Conservation (phyloP, 2,888 invertebrate species). For the Baronia brevicornis region DNA sequence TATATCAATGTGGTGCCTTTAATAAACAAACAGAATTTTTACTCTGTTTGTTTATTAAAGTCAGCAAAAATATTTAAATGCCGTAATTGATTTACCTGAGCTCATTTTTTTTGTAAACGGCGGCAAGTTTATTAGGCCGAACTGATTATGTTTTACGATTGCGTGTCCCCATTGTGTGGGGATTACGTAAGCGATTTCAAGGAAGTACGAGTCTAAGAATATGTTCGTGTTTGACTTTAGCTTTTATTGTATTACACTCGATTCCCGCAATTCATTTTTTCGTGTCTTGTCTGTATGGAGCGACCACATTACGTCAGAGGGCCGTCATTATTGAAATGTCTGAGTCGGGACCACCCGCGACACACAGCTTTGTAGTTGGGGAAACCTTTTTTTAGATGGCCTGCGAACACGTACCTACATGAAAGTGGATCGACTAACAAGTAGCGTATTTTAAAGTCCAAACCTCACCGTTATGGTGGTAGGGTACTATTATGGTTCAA, state of each 20-base stretch:
- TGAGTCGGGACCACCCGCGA: slow-evolving; percentile 59
- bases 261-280: slow-evolving; percentile 53
- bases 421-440: slow-evolving; percentile 15
- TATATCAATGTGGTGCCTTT: no score
- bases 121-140: slow-evolving; percentile 34
- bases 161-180: slow-evolving; percentile 29
- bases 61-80: no score
- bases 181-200: slow-evolving; percentile 45
- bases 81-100: no score
- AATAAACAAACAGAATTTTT: no score
- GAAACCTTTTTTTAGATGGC: slow-evolving; percentile 29
- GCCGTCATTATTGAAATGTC: slow-evolving; percentile 60
- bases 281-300: slow-evolving; percentile 37
- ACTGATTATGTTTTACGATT: slow-evolving; percentile 42
- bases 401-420: slow-evolving; percentile 20
- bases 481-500: slow-evolving; percentile 9
- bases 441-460: slow-evolving; percentile 7
- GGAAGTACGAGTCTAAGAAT: slow-evolving; percentile 32
- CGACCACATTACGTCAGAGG: slow-evolving; percentile 50
- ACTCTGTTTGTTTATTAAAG: no score
- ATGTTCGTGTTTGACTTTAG: slow-evolving; percentile 28
- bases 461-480: slow-evolving; percentile 5
- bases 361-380: slow-evolving; percentile 41
- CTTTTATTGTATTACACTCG: slow-evolving; percentile 47
- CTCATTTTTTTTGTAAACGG: no score